Percentiles rank a stretch among this genome's conserved stretches.
These are phyloP conservation scores for Apodemia hepburni DNA, from an alignment of 2,888 invertebrate genomes.

Conservation along the genomic window DNA sequence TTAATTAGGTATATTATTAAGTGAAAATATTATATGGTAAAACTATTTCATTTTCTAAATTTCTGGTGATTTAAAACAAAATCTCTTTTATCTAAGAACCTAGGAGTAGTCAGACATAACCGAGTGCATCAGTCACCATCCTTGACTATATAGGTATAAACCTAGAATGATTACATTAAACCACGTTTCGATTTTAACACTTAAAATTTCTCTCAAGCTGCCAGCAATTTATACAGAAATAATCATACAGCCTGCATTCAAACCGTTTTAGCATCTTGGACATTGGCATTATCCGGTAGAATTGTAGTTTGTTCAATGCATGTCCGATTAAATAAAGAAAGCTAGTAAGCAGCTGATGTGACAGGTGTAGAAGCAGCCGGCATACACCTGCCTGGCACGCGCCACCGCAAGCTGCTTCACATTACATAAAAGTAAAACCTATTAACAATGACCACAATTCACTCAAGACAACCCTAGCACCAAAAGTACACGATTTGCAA, in stretches of 20 bases:
- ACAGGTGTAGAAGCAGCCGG: constrained; percentile 77
- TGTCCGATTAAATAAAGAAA: constrained; percentile 46
- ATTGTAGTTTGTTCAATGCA: constrained; percentile 19
- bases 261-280: background rate
- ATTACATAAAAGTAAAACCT: constrained; percentile 45
- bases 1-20: too few relatives aligned
- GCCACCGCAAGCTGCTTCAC: constrained; percentile 71
- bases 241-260: background rate
- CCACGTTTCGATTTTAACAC: background rate
- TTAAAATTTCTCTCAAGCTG: background rate
- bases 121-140: too few relatives aligned
- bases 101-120: too few relatives aligned
- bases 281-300: constrained; percentile 3
- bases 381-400: constrained; percentile 65
- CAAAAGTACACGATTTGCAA: background rate
- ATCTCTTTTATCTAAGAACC: too few relatives aligned
- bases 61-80: too few relatives aligned
- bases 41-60: too few relatives aligned
- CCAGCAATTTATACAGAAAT: background rate
- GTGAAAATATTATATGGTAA: too few relatives aligned
- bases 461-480: constrained; percentile 23
- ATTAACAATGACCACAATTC: constrained; percentile 48
- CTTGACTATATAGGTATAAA: too few relatives aligned
- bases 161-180: background rate
- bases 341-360: constrained; percentile 68